These are phyloP conservation scores for Rhamphomyia laevipes DNA, from an alignment of 2,888 invertebrate genomes.

Conservation along the genomic window DNA sequence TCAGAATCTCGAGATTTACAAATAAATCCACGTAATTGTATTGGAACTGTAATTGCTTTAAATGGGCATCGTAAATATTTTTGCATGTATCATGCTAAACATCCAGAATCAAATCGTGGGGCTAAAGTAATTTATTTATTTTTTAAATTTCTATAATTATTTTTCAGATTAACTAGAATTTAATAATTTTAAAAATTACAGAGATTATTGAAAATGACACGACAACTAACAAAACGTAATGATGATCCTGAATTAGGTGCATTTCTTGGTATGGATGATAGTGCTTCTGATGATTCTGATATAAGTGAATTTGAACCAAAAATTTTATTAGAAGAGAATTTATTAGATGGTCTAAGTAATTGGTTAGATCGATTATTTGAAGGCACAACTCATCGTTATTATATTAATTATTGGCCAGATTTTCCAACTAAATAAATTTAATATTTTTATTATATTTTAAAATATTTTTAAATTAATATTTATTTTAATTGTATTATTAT, in stretches of 20 bases:
- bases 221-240: conserved; percentile 40
- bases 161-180: not conserved
- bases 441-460: too few relatives aligned
- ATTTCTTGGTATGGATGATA: conserved; percentile 75
- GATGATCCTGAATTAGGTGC: conserved; percentile 70
- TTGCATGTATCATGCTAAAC: conserved; percentile 97
- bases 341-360: conserved; percentile 83
- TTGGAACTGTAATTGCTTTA: conserved; percentile 89
- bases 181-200: conserved; percentile 29
- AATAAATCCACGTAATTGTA: conserved; percentile 93
- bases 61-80: conserved; percentile 97
- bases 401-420: conserved; percentile 98
- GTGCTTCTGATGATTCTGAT: conserved; percentile 51
- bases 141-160: not conserved
- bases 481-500: too few relatives aligned
- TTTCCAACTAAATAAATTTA: conserved; percentile 64
- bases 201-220: conserved; percentile 61
- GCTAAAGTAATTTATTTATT: conserved; percentile 43
- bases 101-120: conserved; percentile 64
- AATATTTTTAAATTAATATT: too few relatives aligned
- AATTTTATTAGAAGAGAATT: conserved; percentile 56
- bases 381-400: conserved; percentile 89
- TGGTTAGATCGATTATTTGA: conserved; percentile 97
- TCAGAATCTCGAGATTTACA: conserved; percentile 69
- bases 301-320: conserved; percentile 33